These are phyloP conservation scores for Mustelus asterias DNA, from an alignment of 2,113 vertebrate genomes.

Conservation along the genomic window DNA sequence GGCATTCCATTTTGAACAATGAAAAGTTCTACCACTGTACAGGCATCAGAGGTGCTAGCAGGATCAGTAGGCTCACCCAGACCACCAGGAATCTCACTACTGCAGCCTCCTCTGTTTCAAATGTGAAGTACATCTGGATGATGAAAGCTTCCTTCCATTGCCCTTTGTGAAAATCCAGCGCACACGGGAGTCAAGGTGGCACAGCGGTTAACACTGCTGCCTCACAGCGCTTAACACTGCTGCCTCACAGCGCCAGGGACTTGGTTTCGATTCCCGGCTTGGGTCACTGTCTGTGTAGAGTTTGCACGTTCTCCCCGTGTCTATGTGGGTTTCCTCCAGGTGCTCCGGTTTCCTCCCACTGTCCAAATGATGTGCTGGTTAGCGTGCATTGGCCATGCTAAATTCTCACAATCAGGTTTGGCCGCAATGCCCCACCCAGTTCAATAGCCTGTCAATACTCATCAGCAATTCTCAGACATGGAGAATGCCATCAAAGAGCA, in stretches of 20 bases:
- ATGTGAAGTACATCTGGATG: neutral
- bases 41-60: neutral
- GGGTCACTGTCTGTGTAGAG: too few species aligned
- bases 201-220: too few species aligned
- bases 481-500: neutral
- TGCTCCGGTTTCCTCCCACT: too few species aligned
- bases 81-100: neutral
- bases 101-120: neutral
- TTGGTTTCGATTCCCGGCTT: too few species aligned
- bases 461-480: neutral
- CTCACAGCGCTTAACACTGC: too few species aligned
- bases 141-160: neutral
- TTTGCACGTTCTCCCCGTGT: too few species aligned
- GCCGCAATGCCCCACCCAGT: neutral
- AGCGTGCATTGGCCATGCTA: too few species aligned
- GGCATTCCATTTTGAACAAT: neutral
- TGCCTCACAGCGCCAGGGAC: too few species aligned
- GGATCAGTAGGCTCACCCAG: neutral
- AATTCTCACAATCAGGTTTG: neutral
- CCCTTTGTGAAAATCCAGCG: neutral
- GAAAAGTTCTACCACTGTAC: neutral
- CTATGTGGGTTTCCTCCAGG: too few species aligned
- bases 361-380: too few species aligned
- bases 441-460: neutral
- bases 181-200: neutral